Evolutionary conservation across 1,140 invertebrate genomes (phyloP).

Genomic region (Pogonus chalceus): DNA sequence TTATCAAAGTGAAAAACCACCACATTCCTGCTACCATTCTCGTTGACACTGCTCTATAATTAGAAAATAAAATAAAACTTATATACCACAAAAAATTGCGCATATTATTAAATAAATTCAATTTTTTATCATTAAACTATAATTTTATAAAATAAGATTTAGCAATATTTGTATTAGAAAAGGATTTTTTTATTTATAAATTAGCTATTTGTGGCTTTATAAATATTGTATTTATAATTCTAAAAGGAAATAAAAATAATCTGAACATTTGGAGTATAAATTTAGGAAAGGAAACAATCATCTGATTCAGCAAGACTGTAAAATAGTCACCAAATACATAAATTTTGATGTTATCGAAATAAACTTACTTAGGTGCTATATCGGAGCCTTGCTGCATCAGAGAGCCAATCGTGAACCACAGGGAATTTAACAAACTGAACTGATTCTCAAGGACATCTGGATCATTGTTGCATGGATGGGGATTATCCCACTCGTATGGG

Average conservation of each 20-base stretch:
- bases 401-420: slow-evolving; percentile 82
- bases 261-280: no score
- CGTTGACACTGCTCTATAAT: slow-evolving; percentile 67
- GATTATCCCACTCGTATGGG: slow-evolving; percentile 84
- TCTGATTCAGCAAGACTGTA: slow-evolving; percentile 3
- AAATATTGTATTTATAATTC: no score
- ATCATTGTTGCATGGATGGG: slow-evolving; percentile 68
- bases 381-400: slow-evolving; percentile 89
- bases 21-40: slow-evolving; percentile 85
- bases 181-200: no score
- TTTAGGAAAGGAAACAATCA: no score
- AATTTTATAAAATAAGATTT: no score
- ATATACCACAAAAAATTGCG: not conserved
- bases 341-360: slow-evolving; percentile 6
- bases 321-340: not conserved
- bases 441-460: slow-evolving; percentile 74
- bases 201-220: no score
- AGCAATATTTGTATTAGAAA: no score
- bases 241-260: no score
- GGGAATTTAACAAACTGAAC: slow-evolving; percentile 77
- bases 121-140: no score
- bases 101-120: not conserved
- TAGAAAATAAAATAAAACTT: slow-evolving; percentile 2
- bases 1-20: slow-evolving; percentile 97
- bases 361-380: slow-evolving; percentile 60